These are phyloP conservation scores for Flexamia atlantica DNA, from an alignment of 2,888 invertebrate genomes.

Conservation along the genomic window DNA sequence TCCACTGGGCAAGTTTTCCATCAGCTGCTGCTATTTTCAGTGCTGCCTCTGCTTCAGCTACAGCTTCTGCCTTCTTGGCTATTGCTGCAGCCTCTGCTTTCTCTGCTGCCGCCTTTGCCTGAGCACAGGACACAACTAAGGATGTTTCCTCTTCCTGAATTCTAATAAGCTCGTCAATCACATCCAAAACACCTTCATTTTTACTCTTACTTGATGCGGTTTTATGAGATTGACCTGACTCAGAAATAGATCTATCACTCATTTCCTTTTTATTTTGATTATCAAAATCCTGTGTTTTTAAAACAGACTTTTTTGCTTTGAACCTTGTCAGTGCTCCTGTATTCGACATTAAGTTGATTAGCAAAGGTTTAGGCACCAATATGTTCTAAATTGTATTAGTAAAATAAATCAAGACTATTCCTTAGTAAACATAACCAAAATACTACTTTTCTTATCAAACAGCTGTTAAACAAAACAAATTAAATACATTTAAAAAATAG, in stretches of 20 bases:
- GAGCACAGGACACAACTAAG: conserved; percentile 1
- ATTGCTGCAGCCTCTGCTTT: background rate
- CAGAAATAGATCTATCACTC: background rate
- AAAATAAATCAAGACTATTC: background rate
- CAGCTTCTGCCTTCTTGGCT: background rate
- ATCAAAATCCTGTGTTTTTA: background rate
- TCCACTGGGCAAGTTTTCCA: conserved; percentile 1
- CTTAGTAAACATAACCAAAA: background rate
- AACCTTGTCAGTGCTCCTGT: conserved; percentile 5
- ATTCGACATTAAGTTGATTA: conserved; percentile 11
- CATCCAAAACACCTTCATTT: conserved; percentile 1
- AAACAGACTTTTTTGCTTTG: conserved; percentile 12
- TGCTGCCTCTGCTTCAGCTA: background rate
- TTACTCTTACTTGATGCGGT: conserved; percentile 1
- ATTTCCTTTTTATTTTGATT: background rate
- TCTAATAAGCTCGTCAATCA: conserved; percentile 1
- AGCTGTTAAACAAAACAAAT: too few relatives aligned
- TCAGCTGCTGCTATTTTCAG: conserved; percentile 9
- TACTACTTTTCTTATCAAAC: too few relatives aligned
- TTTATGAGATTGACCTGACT: background rate
- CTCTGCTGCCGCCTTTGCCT: conserved; percentile 1
- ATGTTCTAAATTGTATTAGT: background rate
- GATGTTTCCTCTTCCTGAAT: conserved; percentile 9
- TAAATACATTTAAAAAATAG: too few relatives aligned
- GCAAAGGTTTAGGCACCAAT: conserved; percentile 19